These are phyloP conservation scores for Turritopsis dohrnii DNA, from an alignment of 30 jellyfish, hydroid and myxozoan genomes.

Conservation along the genomic window DNA sequence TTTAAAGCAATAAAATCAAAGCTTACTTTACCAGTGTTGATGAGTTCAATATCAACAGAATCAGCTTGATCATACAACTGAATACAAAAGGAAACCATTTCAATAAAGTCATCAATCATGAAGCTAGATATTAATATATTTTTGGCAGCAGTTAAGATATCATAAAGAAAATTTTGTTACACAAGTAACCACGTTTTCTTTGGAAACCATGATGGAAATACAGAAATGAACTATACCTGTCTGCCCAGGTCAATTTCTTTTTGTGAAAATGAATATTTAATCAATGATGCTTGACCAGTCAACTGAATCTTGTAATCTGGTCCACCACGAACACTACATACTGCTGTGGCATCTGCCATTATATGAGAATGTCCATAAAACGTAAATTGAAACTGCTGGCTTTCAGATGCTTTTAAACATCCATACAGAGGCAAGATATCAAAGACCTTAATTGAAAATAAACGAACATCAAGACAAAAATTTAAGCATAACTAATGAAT, in stretches of 20 bases:
- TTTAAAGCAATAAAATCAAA: constrained; percentile 61
- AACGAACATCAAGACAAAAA: not conserved
- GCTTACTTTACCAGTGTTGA: constrained; percentile 73
- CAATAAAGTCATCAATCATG: not conserved
- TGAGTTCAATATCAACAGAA: constrained; percentile 42
- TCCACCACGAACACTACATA: constrained; percentile 86
- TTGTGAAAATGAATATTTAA: constrained; percentile 44
- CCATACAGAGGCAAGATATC: constrained; percentile 93
- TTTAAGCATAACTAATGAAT: not conserved
- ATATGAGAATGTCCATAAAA: constrained; percentile 88
- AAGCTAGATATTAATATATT: too few relatives aligned
- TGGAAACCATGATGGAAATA: not conserved
- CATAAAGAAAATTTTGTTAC: too few relatives aligned
- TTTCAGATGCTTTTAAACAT: constrained; percentile 75
- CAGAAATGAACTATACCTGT: too few relatives aligned
- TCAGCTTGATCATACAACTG: constrained; percentile 72
- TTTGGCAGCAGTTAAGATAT: not conserved
- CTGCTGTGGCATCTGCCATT: constrained; percentile 83
- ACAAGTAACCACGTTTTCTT: not conserved
- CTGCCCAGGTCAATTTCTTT: constrained; percentile 64
- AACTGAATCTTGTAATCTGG: constrained; percentile 80
- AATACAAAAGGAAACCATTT: not conserved
- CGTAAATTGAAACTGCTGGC: constrained; percentile 84
- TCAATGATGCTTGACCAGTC: constrained; percentile 88
- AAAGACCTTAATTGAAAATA: constrained; percentile 48